phyloP scores from a whole-genome alignment of 1,140 invertebrate species.

The Tribolium castaneum region DNA sequence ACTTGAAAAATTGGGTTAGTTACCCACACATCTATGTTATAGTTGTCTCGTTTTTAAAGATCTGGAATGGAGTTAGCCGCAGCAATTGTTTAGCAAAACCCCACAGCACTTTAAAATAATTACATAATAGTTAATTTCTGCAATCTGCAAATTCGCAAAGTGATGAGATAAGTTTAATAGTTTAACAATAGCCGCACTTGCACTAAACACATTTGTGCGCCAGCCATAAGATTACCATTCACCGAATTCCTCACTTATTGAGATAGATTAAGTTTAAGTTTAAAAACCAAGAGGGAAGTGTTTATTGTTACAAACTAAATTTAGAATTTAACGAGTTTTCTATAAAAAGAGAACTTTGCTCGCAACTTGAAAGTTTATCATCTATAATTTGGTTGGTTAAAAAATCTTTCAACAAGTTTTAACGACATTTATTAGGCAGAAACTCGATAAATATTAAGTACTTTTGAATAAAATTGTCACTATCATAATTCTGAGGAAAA shows the following conservation, averaged over 20 bases:
- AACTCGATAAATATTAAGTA: too few species aligned
- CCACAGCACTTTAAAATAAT: not conserved
- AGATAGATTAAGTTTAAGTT: constrained; percentile 5
- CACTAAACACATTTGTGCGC: not conserved
- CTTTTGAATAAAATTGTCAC: constrained; percentile 13
- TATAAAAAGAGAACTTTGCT: too few species aligned
- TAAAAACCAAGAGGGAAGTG: not conserved
- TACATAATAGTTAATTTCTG: constrained; percentile 22
- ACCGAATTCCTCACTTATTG: not conserved
- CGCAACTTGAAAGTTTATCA: too few species aligned
- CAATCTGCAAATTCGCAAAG: not conserved
- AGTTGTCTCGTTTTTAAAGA: too few species aligned
- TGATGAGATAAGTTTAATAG: constrained; percentile 19
- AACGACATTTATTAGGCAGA: too few species aligned
- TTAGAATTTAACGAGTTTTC: not conserved
- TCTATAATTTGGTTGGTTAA: too few species aligned
- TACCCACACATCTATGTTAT: not conserved
- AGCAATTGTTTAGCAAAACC: not conserved
- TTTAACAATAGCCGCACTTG: not conserved
- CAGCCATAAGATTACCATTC: not conserved
- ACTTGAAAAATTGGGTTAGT: not conserved
- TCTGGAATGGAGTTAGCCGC: not conserved
- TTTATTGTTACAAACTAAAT: not conserved
- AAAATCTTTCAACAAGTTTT: too few species aligned
- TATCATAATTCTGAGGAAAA: constrained; percentile 4